Evolutionary conservation across 1,140 invertebrate species (phyloP).

Genomic region (Meloidogyne chitwoodi): DNA sequence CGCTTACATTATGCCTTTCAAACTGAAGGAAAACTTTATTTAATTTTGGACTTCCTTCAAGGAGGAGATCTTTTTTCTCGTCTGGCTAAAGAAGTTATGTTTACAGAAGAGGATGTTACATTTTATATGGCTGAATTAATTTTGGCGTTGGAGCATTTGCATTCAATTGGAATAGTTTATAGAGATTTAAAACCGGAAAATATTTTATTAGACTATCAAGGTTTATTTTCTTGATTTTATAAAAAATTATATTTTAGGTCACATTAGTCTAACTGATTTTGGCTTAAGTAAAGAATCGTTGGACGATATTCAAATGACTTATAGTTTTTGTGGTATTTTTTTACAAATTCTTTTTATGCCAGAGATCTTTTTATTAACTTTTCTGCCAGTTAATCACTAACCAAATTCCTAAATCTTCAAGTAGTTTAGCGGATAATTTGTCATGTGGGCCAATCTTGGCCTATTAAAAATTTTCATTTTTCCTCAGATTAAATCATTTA

Average conservation of each 20-base stretch:
- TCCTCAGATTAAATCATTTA: not conserved
- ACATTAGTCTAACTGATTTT: conserved; percentile 98
- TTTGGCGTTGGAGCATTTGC: conserved; percentile 90
- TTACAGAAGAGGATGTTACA: conserved; percentile 98
- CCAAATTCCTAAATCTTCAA: no score
- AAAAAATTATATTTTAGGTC: conserved; percentile 66
- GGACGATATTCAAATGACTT: conserved; percentile 73
- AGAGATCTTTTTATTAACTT: not conserved
- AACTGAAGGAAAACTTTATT: conserved; percentile 95
- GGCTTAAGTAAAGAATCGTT: conserved; percentile 91
- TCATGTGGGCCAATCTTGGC: no score
- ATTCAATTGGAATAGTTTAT: conserved; percentile 92
- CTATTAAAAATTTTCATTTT: no score
- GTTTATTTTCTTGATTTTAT: conserved; percentile 7
- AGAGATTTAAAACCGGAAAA: conserved; percentile 97
- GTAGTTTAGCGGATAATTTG: no score
- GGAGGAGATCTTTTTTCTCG: conserved; percentile 96
- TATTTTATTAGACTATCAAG: conserved; percentile 62
- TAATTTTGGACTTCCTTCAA: conserved; percentile 93
- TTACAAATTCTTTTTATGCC: not conserved
- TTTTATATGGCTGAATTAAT: conserved; percentile 97
- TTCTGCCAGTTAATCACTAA: not conserved
- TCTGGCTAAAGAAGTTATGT: conserved; percentile 91
- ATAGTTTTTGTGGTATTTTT: conserved; percentile 82
- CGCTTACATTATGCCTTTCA: conserved; percentile 97